phyloP scores from a whole-genome alignment of 2,797 vertebrate genomes.

The Taenioides sp. region DNA sequence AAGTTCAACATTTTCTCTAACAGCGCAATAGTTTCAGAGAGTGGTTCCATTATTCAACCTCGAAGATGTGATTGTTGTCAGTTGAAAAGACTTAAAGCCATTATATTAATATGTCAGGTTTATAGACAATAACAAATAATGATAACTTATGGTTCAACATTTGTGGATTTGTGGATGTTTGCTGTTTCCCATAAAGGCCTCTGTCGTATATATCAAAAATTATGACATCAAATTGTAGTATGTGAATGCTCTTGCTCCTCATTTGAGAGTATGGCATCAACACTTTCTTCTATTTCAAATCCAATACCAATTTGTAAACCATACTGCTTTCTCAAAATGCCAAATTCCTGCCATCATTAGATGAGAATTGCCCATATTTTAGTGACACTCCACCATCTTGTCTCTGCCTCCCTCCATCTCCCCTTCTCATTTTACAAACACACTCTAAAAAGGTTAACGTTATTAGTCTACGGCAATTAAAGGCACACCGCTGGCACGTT shows the following conservation, averaged over 20 bases:
- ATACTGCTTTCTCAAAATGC: not conserved
- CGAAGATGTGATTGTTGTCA: not conserved
- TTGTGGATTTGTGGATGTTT: not conserved
- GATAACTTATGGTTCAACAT: not conserved
- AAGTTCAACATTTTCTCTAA: too few species aligned
- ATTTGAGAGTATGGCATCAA: not conserved
- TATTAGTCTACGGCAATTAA: conserved; percentile 61
- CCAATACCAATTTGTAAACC: not conserved
- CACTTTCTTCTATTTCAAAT: not conserved
- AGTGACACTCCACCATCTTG: conserved; percentile 18
- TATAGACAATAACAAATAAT: not conserved
- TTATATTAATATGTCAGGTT: not conserved
- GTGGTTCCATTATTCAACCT: too few species aligned
- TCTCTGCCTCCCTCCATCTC: conserved; percentile 6
- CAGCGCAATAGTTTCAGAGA: too few species aligned
- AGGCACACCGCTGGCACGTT: conserved; percentile 49
- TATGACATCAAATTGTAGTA: not conserved
- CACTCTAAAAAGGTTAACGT: conserved; percentile 57
- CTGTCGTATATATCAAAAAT: not conserved
- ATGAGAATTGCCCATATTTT: not conserved
- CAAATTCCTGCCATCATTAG: not conserved
- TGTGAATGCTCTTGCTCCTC: not conserved
- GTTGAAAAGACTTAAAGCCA: not conserved
- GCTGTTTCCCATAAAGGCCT: not conserved
- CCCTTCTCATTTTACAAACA: conserved; percentile 33